These are phyloP conservation scores for Nicator chloris DNA, from an alignment of 2,113 vertebrate species.

Conservation along the genomic window DNA sequence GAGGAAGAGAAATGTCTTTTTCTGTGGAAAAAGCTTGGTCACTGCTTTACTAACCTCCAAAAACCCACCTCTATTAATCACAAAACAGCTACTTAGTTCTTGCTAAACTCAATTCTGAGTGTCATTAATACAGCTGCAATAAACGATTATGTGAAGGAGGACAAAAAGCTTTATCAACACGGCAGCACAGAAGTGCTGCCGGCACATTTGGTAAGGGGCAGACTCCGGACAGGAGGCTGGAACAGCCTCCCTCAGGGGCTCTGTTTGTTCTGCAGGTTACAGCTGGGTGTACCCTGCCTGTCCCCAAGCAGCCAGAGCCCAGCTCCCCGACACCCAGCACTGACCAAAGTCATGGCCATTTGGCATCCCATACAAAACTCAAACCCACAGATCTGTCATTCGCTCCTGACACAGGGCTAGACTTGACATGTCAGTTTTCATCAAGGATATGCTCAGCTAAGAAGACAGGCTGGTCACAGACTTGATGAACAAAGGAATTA, in stretches of 20 bases:
- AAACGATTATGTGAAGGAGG: not conserved
- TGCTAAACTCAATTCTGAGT: not conserved
- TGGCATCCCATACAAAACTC: not conserved
- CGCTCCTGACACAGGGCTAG: not conserved
- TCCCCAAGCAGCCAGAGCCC: not conserved
- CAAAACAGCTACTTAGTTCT: not conserved
- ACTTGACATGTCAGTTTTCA: not conserved
- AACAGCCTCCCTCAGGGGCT: not conserved
- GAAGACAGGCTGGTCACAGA: not conserved
- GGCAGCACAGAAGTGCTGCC: not conserved
- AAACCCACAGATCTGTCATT: not conserved
- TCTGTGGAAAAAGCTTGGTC: not conserved
- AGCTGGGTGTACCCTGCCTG: not conserved
- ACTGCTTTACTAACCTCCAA: conserved; percentile 16
- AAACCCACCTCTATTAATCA: not conserved
- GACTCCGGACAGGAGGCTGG: not conserved
- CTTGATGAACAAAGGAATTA: not conserved
- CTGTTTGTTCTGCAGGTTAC: not conserved
- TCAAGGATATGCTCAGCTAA: not conserved
- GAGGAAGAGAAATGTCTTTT: not conserved
- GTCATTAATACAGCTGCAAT: not conserved
- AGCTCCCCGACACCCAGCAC: not conserved
- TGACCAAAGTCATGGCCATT: not conserved
- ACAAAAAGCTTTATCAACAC: not conserved
- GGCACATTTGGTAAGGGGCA: not conserved